Evolutionary conservation across 2,113 vertebrate genomes (phyloP).

Genomic region (Sander vitreus): DNA sequence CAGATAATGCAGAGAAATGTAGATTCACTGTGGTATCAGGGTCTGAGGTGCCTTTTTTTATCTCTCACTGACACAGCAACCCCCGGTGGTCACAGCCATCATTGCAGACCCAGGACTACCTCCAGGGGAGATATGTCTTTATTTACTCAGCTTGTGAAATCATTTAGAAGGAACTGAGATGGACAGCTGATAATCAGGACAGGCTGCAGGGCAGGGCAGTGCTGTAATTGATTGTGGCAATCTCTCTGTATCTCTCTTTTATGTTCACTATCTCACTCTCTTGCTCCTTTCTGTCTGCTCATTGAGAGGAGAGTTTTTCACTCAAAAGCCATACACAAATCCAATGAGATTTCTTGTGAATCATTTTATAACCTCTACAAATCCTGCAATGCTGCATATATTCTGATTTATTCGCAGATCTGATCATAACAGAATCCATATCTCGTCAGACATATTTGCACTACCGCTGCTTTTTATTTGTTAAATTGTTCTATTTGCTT

Average conservation of each 20-base stretch:
- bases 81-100: slow-evolving; percentile 39
- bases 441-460: background rate
- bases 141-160: slow-evolving; percentile 49
- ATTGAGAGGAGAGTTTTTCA: background rate
- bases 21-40: background rate
- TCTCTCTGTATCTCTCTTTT: slow-evolving; percentile 24
- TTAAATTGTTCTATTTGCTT: background rate
- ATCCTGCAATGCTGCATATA: background rate
- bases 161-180: slow-evolving; percentile 46
- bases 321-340: background rate
- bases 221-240: slow-evolving; percentile 38
- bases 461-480: background rate
- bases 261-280: slow-evolving; percentile 16
- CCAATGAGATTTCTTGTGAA: background rate
- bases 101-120: slow-evolving; percentile 9
- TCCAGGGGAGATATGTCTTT: slow-evolving; percentile 34
- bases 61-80: slow-evolving; percentile 52
- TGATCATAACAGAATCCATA: background rate
- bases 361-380: background rate
- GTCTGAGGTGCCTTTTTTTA: background rate
- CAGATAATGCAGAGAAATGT: background rate
- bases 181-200: slow-evolving; percentile 36
- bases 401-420: background rate
- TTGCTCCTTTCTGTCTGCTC: background rate
- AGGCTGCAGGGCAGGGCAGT: slow-evolving; percentile 16